Base-by-base conservation (phyloP, 23 tunicate genomes). In the Halocynthia aurantium region DNA sequence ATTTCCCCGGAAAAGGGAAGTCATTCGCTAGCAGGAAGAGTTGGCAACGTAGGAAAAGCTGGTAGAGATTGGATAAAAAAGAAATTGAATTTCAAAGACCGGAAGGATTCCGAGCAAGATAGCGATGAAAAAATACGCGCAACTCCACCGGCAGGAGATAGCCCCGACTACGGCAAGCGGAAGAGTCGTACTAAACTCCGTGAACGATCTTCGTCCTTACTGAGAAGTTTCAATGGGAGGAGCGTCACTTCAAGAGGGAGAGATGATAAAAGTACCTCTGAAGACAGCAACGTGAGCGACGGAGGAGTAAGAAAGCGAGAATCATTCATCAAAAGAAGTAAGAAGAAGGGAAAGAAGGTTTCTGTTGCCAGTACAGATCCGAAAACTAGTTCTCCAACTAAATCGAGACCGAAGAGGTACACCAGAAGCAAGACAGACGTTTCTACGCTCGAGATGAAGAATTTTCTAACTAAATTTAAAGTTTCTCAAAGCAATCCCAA, bases 31-130 rank as follows among this genome's bases (percentile, higher is more conserved):
- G 78, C 78, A 8, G 78, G 56, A 51, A 19, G 67, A 7, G 81
- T 80, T 62, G 87, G 82, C 51, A 61, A 73, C 22, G 15, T 83
- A 20, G 81, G 87, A 54, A 84, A 71, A 81, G 76, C 72, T 52
- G 96, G 96, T 22, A 80, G 87, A 76, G 87, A 62, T 51, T 89
- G 96, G 96, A 83, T 89, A 55, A 84, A 76, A 50, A 89, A 89
- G 65, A 71, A 74, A 10, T 67, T 86, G 54, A 70, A 77, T 9
- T 82, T 83, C 69, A 76, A 77, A 11, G 96, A 84, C 6, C 22
- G 40, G 8, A 8, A 22, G 19, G 82, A 56, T 6, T 68, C 74
- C 49, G 83, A 80, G 49, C 52, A 67, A 5, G 76, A 6, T 31
- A 73, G 55, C 17, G 61, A 71, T 22, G 55, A 69, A 10, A 55